Evolutionary conservation across 2,888 invertebrate genomes (phyloP).

Genomic region (Cyclophora albipunctata): DNA sequence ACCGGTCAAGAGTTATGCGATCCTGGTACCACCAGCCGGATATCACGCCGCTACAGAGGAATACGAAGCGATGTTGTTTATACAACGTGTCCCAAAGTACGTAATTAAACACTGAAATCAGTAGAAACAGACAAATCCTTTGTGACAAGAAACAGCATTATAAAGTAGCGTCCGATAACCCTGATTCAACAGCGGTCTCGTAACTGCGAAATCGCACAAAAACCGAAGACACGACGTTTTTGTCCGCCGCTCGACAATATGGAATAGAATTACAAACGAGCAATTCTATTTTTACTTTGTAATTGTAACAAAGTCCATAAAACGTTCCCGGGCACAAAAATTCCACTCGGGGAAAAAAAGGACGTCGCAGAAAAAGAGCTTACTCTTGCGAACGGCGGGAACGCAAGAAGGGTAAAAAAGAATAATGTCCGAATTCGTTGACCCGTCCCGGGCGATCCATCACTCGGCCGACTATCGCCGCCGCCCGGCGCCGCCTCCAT

Average conservation of each 20-base stretch:
- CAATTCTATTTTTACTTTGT: constrained; percentile 72
- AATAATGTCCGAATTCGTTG: constrained; percentile 77
- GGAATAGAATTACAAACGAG: constrained; percentile 60
- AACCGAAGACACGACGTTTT: constrained; percentile 28
- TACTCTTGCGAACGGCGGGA: constrained; percentile 66
- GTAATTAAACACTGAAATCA: too few species aligned
- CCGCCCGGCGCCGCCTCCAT: constrained; percentile 29
- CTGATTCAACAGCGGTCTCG: constrained; percentile 5
- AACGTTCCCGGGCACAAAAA: constrained; percentile 60
- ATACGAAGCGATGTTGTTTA: too few species aligned
- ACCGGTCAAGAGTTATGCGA: constrained; percentile 37
- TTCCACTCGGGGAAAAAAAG: constrained; percentile 62
- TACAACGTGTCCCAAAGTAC: too few species aligned
- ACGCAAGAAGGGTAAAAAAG: constrained; percentile 76
- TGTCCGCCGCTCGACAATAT: constrained; percentile 43
- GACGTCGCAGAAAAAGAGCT: constrained; percentile 73
- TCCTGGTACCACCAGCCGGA: constrained; percentile 26
- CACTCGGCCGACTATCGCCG: constrained; percentile 68
- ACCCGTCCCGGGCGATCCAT: constrained; percentile 76
- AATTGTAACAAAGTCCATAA: constrained; percentile 72
- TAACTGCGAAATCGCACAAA: constrained; percentile 16
- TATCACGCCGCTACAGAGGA: too few species aligned
- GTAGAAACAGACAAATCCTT: background rate
- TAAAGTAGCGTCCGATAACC: background rate
- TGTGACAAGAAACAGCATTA: background rate